phyloP scores from a whole-genome alignment of 2,113 vertebrate species.

The Muntiacus reevesi region DNA sequence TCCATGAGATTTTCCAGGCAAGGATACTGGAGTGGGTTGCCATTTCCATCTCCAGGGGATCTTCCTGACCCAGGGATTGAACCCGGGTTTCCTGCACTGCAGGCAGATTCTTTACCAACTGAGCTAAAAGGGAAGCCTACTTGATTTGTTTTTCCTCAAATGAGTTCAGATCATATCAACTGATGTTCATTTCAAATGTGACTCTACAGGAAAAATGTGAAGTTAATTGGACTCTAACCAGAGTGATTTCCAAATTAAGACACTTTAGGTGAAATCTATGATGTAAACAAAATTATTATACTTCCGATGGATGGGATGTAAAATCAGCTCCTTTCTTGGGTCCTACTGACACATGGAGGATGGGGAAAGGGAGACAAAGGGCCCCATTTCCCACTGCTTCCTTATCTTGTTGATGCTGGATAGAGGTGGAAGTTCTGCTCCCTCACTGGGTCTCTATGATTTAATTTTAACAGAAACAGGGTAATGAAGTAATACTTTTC shows the following conservation, averaged over 20 bases:
- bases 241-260: constrained; percentile 2
- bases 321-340: neutral
- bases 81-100: neutral
- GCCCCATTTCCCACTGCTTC: neutral
- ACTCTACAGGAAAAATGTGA: neutral
- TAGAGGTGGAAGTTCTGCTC: neutral
- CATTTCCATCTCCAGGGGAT: neutral
- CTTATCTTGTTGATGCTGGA: neutral
- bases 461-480: neutral
- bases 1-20: neutral
- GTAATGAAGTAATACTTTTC: neutral
- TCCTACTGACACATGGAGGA: neutral
- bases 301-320: neutral
- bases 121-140: neutral
- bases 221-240: constrained; percentile 20
- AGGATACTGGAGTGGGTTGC: neutral
- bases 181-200: neutral
- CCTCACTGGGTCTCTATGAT: neutral
- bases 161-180: neutral
- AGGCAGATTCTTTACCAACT: neutral
- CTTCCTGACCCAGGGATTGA: neutral
- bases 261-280: neutral
- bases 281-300: neutral
- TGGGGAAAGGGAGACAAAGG: neutral
- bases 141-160: neutral